Base-by-base conservation (phyloP, 2,797 vertebrate species). In the Microctenopoma lineatum region DNA sequence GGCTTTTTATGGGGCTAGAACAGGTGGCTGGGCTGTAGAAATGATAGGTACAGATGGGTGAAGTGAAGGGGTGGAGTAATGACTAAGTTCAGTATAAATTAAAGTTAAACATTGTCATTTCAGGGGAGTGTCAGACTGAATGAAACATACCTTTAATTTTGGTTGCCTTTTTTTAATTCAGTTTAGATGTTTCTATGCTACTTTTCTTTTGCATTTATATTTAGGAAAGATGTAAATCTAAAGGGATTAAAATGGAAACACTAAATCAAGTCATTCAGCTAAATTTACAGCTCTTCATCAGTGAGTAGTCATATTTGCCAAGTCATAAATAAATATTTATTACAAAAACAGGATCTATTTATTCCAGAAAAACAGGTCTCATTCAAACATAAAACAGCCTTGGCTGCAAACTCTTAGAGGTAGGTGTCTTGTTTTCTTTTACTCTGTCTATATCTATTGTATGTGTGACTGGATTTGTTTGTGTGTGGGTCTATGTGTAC, bases 41-140 rank as follows among this genome's bases (percentile, higher is more conserved):
- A 77, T 59, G 73, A 83, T 73, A 83, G 76, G 69, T 67, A 55
- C 68, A 77, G 77, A 77, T 80, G 70, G 61, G 59, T 59, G 56
- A 81, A 71, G 83, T 82, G 76, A 84, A 63, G 32, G 80, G 83
- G 77, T 75, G 73, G 83, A 79, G 86, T 89, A 89, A 91, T 84
- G 81, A 87, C 81, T 79, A 84, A 84, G 72, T 71, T 77, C 74
- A 63, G 76, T 78, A 75, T 83, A 77, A 87, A 81, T 84, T 81
- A 54, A 79, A 84, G 83, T 85, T 80, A 90, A 92, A 86, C 79
- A 81, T 86, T 87, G 73, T 89, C 61, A 89, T 89, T 90, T 89
- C 51, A 77, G 66, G 66, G 85, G 76, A 80, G 79, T 82, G 80
- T 78, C 84, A 57, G 52, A 55, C 61, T 79, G 27, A 47, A 64